Conservation (phyloP, 2,113 vertebrate genomes). For the Aythya baeri region DNA sequence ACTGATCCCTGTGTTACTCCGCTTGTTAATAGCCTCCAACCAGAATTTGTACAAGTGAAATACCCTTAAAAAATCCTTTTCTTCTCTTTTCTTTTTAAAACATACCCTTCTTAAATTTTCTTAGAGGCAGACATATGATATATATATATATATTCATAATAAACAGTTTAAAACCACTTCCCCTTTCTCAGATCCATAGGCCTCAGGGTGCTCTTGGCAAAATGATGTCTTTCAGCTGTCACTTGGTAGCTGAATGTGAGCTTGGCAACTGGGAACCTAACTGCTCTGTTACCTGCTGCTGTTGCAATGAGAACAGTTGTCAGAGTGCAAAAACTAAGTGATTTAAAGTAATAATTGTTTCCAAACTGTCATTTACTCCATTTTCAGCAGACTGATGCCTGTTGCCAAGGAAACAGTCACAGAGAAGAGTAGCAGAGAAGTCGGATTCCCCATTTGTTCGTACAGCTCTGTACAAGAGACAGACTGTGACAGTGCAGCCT, state of each 20-base stretch:
- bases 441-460: neutral
- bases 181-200: neutral
- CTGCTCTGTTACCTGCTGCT: neutral
- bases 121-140: neutral
- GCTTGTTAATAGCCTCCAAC: neutral
- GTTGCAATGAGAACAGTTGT: neutral
- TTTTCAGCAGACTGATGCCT: neutral
- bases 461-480: neutral
- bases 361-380: neutral
- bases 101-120: neutral
- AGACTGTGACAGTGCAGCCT: neutral
- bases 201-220: neutral
- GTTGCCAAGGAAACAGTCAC: neutral
- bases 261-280: neutral
- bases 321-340: neutral
- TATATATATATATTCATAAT: neutral
- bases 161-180: neutral
- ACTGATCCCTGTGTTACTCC: neutral
- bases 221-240: neutral
- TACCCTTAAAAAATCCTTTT: neutral
- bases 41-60: neutral
- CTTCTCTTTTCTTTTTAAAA: neutral
- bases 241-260: neutral
- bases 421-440: neutral
- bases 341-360: constrained; percentile 21